Percentiles rank a stretch among this genome's conserved stretches.
These are phyloP conservation scores for Lonchura striata DNA, from an alignment of 2,113 vertebrate species.

Conservation along the genomic window DNA sequence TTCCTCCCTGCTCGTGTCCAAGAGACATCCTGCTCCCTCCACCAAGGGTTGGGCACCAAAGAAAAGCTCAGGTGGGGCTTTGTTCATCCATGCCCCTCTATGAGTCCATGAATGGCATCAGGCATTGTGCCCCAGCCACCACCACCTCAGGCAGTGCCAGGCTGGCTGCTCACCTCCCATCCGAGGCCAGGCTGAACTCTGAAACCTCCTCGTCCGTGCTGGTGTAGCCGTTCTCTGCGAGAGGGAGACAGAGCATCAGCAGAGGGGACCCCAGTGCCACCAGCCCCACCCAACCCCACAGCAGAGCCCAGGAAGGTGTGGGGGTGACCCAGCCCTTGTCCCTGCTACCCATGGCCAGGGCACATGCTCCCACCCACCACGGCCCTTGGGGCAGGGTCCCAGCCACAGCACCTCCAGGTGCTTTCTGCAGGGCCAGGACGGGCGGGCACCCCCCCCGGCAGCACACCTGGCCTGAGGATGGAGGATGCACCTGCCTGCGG, in stretches of 20 bases:
- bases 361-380: accelerated
- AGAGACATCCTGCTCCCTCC: not conserved
- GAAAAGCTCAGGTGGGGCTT: not conserved
- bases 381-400: not conserved
- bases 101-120: accelerated
- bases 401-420: not conserved
- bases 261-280: not conserved
- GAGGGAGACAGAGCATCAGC: not conserved
- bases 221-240: constrained; percentile 88
- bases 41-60: not conserved
- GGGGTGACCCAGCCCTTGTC: accelerated
- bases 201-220: constrained; percentile 95
- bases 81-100: not conserved
- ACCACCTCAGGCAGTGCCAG: not conserved
- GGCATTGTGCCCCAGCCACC: not conserved
- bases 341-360: not conserved
- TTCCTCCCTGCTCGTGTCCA: not conserved
- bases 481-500: not conserved
- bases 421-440: accelerated
- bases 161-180: constrained; percentile 82
- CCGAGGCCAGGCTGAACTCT: constrained; percentile 89
- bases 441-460: not conserved
- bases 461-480: accelerated
- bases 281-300: not conserved
- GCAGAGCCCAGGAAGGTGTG: accelerated